phyloP scores from a whole-genome alignment of 2,888 invertebrate genomes.

The Linnaemya tessellans region DNA sequence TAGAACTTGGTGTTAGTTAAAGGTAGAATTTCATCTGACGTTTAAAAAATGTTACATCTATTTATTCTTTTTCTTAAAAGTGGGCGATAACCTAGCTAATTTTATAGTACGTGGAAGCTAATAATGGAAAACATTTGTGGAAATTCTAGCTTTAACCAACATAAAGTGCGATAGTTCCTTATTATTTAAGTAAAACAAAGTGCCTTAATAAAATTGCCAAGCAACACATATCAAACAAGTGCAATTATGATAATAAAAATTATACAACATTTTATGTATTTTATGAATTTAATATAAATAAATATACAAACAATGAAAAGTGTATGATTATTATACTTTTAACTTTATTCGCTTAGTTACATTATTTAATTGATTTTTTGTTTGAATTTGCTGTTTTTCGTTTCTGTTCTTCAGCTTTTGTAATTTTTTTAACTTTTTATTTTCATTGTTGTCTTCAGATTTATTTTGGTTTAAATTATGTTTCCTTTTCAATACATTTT shows the following conservation, averaged over 20 bases:
- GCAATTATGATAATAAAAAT: constrained; percentile 42
- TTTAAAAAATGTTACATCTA: too few species aligned
- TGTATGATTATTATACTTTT: constrained; percentile 9
- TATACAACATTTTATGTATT: constrained; percentile 41
- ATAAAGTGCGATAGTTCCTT: too few species aligned
- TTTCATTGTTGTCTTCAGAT: constrained; percentile 14
- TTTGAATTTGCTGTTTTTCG: not conserved
- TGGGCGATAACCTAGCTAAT: too few species aligned
- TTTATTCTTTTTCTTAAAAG: too few species aligned
- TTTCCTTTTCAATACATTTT: constrained; percentile 69
- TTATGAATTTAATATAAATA: constrained; percentile 41
- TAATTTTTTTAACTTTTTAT: constrained; percentile 69
- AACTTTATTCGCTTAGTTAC: constrained; percentile 3
- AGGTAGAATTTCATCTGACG: too few species aligned
- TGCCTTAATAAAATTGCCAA: constrained; percentile 63
- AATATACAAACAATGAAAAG: constrained; percentile 35
- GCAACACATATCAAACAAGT: constrained; percentile 66
- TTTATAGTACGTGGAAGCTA: too few species aligned
- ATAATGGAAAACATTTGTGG: too few species aligned
- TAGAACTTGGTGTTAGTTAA: too few species aligned
- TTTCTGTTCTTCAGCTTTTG: constrained; percentile 51
- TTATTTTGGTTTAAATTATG: constrained; percentile 50
- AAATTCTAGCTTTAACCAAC: too few species aligned
- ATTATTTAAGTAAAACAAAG: constrained; percentile 59
- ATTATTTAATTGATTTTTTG: constrained; percentile 19